phyloP scores from a whole-genome alignment of 2,113 vertebrate genomes.

The Cercocebus atys region DNA sequence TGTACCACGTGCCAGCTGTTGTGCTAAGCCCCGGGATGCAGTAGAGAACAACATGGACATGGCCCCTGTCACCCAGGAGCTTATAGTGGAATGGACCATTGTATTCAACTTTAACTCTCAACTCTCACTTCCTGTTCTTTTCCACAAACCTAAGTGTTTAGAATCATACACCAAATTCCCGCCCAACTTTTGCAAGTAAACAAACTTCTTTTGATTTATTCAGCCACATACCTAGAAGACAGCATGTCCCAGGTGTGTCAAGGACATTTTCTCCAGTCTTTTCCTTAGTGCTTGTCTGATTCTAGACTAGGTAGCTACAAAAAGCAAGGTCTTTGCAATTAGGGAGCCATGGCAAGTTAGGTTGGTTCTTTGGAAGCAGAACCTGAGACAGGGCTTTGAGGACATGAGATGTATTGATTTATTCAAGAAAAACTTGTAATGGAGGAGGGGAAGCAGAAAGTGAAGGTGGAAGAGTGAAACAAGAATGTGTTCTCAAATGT shows the following conservation, averaged over 20 bases:
- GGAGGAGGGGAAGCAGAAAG: neutral
- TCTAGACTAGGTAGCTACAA: neutral
- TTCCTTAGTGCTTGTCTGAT: neutral
- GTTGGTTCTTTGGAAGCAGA: neutral
- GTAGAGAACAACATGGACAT: neutral
- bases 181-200: neutral
- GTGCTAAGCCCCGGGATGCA: neutral
- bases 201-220: neutral
- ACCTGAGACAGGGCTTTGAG: neutral
- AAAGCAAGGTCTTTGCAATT: neutral
- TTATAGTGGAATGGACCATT: neutral
- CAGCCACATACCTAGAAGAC: neutral
- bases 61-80: neutral
- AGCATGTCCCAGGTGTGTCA: accelerated
- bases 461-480: neutral
- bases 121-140: neutral
- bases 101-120: neutral
- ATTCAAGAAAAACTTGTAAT: neutral
- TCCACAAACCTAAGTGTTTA: neutral
- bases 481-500: neutral
- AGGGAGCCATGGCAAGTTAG: neutral
- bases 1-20: neutral
- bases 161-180: neutral
- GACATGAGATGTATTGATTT: neutral
- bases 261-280: neutral